These are phyloP conservation scores for Paramisgurnus dabryanus DNA, from an alignment of 2,113 vertebrate genomes.

Conservation along the genomic window DNA sequence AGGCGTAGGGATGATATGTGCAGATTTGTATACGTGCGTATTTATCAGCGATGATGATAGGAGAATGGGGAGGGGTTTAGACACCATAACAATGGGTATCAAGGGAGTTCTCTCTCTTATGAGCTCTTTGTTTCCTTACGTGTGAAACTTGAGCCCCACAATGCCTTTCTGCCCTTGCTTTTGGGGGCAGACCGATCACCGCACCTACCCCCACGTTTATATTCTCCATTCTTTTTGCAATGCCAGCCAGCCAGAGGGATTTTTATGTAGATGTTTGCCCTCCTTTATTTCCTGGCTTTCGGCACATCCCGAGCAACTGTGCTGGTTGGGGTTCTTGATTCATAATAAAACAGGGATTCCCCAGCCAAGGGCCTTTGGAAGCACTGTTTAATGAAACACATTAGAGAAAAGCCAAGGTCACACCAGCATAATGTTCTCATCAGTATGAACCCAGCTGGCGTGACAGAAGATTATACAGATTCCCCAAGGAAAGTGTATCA, in stretches of 20 bases:
- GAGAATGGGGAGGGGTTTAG: slow-evolving; percentile 34
- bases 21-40: slow-evolving; percentile 18
- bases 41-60: slow-evolving; percentile 23
- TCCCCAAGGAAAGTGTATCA: slow-evolving; percentile 50
- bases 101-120: slow-evolving; percentile 36
- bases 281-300: background rate
- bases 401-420: slow-evolving; percentile 24
- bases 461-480: slow-evolving; percentile 54
- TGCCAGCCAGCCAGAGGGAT: no score
- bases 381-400: slow-evolving; percentile 39
- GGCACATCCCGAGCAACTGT: background rate
- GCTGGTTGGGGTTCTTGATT: background rate
- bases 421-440: slow-evolving; percentile 47
- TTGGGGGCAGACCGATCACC: background rate
- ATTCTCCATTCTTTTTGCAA: background rate
- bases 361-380: slow-evolving; percentile 3
- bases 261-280: background rate
- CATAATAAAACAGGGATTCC: slow-evolving; percentile 9
- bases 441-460: slow-evolving; percentile 53
- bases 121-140: slow-evolving; percentile 31
- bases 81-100: slow-evolving; percentile 49
- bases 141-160: slow-evolving; percentile 12
- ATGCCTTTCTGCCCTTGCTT: slow-evolving; percentile 24
- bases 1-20: slow-evolving; percentile 26
- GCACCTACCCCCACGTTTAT: background rate